Evolutionary conservation across 2,113 vertebrate genomes (phyloP), one percentile per base, ranked within the genome.

Genomic region (Neodontobutis hainanensis): DNA sequence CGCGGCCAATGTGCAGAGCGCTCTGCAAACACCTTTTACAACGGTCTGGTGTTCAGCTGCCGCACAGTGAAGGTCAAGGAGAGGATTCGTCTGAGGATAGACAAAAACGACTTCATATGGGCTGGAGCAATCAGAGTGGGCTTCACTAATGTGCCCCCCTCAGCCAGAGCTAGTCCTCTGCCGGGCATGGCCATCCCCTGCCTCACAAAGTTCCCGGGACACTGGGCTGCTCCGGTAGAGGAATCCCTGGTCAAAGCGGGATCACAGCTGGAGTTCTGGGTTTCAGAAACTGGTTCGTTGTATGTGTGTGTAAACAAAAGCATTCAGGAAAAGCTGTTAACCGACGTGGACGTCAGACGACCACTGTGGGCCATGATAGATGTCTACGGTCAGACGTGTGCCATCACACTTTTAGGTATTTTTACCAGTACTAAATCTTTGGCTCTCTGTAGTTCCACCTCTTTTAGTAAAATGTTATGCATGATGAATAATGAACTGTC

Each of bases 301-400:
- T 81, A 81, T 0, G 49, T 79, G 6, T 27, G 5, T 12, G 47
- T 10, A 14, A 69, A 72, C 14, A 64, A 65, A 2, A 11, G 19
- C 0, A 14, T 6, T 0, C 15, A 19, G 4, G 5, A 4, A 0
- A 53, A 62, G 10, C 38, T 91, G 6, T 51, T 89, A 14, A 11
- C 7, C 1, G 85, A 82, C 0, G 46, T 94, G 47, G 69, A 82
- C 19, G 4, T 89, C 53, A 72, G 49, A 0, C 32, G 19, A 12
- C 92, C 91, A 0, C 88, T 96, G 48, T 97, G 95, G 95, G 94
- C 90, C 0, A 85, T 97, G 75, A 82, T 96, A 16, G 95, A 97
- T 19, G 46, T 96, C 43, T 96, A 96, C 0, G 95, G 95, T 8
- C 91, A 92, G 73, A 94, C 95, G 0, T 75, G 83, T 36, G 80